Conservation (phyloP, 2,113 vertebrate genomes). For the Callipepla squamata region DNA sequence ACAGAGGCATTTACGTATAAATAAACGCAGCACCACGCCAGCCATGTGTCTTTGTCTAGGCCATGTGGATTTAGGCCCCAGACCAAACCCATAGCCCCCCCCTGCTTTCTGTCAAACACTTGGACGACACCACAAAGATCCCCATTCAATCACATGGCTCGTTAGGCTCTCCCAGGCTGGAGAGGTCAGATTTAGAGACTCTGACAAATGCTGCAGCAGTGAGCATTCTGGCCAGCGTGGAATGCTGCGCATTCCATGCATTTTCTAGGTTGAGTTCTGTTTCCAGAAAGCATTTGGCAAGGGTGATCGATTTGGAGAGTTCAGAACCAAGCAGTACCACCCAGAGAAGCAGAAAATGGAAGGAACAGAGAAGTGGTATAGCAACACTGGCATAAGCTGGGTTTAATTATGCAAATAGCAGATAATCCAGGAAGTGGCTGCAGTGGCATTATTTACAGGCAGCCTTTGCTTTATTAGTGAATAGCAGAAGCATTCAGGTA, state of each 20-base stretch:
- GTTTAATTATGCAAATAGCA: neutral
- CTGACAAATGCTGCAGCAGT: neutral
- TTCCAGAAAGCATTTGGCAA: constrained; percentile 7
- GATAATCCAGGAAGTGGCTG: neutral
- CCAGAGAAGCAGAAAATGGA: neutral
- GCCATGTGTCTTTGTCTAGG: constrained; percentile 54
- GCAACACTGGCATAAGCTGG: neutral
- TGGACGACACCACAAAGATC: constrained; percentile 43
- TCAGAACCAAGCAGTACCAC: neutral
- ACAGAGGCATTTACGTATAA: neutral
- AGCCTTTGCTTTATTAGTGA: neutral
- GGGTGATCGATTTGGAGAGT: neutral
- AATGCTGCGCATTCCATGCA: neutral
- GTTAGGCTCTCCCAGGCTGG: neutral
- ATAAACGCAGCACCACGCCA: constrained; percentile 6
- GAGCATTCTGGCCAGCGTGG: neutral
- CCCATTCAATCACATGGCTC: constrained; percentile 49
- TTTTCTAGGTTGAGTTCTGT: neutral
- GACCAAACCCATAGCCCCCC: constrained; percentile 65
- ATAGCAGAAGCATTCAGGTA: neutral
- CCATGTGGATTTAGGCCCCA: constrained; percentile 67
- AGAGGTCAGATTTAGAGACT: neutral
- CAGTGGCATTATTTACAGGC: neutral
- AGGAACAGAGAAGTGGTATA: neutral
- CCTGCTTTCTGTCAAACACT: constrained; percentile 38